phyloP scores from a whole-genome alignment of 2,113 vertebrate genomes.

The Paraplagusia blochii region DNA sequence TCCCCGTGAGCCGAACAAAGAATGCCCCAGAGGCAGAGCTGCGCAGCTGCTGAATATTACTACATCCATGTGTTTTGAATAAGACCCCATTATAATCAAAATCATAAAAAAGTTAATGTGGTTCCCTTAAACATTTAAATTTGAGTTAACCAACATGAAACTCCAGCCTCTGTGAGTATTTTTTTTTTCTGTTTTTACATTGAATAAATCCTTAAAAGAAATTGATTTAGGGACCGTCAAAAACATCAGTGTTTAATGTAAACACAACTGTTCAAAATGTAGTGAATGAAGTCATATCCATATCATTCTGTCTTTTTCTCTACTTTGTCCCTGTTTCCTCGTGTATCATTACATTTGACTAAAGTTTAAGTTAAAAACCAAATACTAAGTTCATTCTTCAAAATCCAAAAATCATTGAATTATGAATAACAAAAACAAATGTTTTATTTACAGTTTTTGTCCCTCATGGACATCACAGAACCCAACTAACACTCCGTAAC shows the following conservation, averaged over 20 bases:
- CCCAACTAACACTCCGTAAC: too few species aligned
- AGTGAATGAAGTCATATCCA: too few species aligned
- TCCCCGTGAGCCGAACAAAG: slow-evolving; percentile 73
- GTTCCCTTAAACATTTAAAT: slow-evolving; percentile 74
- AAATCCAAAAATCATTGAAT: too few species aligned
- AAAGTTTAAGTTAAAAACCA: too few species aligned
- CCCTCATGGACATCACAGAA: too few species aligned
- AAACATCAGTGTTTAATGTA: background rate
- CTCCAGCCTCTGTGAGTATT: slow-evolving; percentile 55
- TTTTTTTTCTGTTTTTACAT: slow-evolving; percentile 38
- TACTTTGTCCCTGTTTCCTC: too few species aligned
- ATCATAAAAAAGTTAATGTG: slow-evolving; percentile 77
- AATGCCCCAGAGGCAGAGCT: slow-evolving; percentile 70
- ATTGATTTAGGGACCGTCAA: slow-evolving; percentile 30
- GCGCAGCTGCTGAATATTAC: slow-evolving; percentile 79
- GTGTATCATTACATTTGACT: too few species aligned
- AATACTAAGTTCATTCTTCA: too few species aligned
- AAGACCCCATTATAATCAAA: slow-evolving; percentile 82
- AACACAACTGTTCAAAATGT: too few species aligned
- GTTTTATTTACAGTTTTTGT: too few species aligned
- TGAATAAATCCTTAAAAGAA: slow-evolving; percentile 49
- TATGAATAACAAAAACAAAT: too few species aligned
- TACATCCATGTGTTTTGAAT: slow-evolving; percentile 80
- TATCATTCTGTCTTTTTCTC: too few species aligned
- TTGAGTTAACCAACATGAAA: slow-evolving; percentile 64